phyloP scores from a whole-genome alignment of 2,888 invertebrate species.

The Pyrrhosoma nymphula region DNA sequence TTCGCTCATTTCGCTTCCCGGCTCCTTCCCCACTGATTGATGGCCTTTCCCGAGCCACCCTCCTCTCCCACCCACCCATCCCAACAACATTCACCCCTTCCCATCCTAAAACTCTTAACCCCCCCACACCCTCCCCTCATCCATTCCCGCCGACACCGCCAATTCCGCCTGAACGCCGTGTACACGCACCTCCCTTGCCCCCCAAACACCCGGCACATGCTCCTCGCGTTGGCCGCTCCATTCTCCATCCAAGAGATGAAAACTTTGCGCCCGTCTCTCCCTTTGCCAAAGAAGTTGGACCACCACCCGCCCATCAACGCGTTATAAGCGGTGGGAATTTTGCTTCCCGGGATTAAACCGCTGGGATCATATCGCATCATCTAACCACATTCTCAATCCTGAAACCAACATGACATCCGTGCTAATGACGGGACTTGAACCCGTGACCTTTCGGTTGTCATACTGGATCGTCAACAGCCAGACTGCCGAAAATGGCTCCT shows the following conservation, averaged over 20 bases:
- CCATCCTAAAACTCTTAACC: neutral
- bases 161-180: neutral
- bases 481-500: no score
- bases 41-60: neutral
- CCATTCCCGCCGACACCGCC: neutral
- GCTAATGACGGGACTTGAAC: no score
- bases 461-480: no score
- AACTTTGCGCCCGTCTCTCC: neutral
- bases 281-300: no score
- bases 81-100: neutral
- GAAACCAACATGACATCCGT: no score
- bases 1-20: neutral
- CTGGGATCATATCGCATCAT: no score
- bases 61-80: neutral
- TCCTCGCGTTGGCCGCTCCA: neutral
- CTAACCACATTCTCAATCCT: no score
- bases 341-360: no score
- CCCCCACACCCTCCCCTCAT: neutral
- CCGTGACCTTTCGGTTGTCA: no score
- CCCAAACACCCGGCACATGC: neutral
- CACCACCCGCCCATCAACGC: neutral
- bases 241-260: neutral
- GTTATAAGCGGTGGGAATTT: no score
- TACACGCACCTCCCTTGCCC: neutral
- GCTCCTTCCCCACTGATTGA: neutral